Percentiles rank a stretch among this genome's conserved stretches.
Conservation (phyloP, 2,888 invertebrate species). For the Miltochrista miniata region DNA sequence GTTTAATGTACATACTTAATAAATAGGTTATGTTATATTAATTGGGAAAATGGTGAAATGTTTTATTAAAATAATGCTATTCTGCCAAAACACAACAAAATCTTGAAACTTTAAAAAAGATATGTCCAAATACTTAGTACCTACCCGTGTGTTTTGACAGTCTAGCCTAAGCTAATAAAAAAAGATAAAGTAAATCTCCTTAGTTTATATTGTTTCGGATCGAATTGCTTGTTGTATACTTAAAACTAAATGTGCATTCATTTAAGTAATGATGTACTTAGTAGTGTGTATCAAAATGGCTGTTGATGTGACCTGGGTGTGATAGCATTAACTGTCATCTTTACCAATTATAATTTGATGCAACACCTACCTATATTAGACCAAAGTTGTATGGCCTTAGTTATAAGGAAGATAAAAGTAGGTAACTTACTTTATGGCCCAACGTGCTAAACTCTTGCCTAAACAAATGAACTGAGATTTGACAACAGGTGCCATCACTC, state of each 20-base stretch:
- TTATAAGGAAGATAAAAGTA: constrained; percentile 12
- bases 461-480: too few species aligned
- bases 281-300: constrained; percentile 56
- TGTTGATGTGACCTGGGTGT: constrained; percentile 83
- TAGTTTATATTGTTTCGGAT: constrained; percentile 42
- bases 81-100: constrained; percentile 76
- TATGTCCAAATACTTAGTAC: too few species aligned
- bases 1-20: neutral
- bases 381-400: constrained; percentile 12
- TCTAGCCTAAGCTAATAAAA: constrained; percentile 79
- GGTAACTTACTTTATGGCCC: neutral
- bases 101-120: constrained; percentile 22
- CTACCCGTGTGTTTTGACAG: constrained; percentile 73
- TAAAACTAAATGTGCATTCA: constrained; percentile 62
- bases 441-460: too few species aligned
- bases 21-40: constrained; percentile 23
- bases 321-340: constrained; percentile 61
- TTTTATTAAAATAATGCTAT: constrained; percentile 65
- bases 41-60: constrained; percentile 62
- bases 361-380: constrained; percentile 45
- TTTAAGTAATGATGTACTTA: constrained; percentile 54
- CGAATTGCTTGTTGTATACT: constrained; percentile 43
- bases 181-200: constrained; percentile 61
- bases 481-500: too few species aligned
- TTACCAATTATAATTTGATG: constrained; percentile 67